Evolutionary conservation across 2,797 vertebrate species (phyloP), one percentile per base, ranked within the genome.

Genomic region (Bovichtus variegatus): DNA sequence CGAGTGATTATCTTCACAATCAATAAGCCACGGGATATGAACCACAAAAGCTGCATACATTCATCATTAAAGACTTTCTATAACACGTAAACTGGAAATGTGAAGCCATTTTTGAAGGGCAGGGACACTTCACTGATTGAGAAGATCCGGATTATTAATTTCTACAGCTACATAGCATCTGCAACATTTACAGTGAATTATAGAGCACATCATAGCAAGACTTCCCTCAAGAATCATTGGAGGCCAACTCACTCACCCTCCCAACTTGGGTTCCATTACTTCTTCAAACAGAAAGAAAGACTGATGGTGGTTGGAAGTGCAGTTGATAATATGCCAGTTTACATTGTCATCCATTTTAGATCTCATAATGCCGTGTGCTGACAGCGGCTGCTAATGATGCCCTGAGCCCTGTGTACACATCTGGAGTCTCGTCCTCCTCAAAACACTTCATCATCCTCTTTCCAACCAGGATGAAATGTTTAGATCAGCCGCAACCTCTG

Each of bases 221-320:
- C 76, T 49, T 67, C 51, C 44, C 63, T 54, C 51, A 51, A 71
- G 72, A 66, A 71, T 59, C 41, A 78, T 67, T 6, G 23, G 78
- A 69, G 76, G 82, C 66, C 71, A 64, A 18, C 63, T 88, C 83
- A 71, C 68, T 85, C 88, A 55, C 21, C 66, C 67, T 53, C 62
- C 55, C 69, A 85, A 86, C 84, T 89, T 89, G 90, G 74, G 23
- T 76, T 85, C 69, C 64, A 90, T 93, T 91, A 89, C 85, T 41
- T 57, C 85, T 89, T 75, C 88, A 94, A 95, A 95, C 94, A 93
- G 8, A 90, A 57, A 59, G 69, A 75, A 84, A 90, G 87, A 92
- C 76, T 66, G 81, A 94, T 91, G 89, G 76, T 27, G 73, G 68
- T 82, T 84, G 53, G 82, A 85, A 84, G 77, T 84, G 81, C 81